Evolutionary conservation across 2,888 invertebrate genomes (phyloP), one percentile per base, ranked within the genome.

Genomic region (Sceliomorpha sp.): DNA sequence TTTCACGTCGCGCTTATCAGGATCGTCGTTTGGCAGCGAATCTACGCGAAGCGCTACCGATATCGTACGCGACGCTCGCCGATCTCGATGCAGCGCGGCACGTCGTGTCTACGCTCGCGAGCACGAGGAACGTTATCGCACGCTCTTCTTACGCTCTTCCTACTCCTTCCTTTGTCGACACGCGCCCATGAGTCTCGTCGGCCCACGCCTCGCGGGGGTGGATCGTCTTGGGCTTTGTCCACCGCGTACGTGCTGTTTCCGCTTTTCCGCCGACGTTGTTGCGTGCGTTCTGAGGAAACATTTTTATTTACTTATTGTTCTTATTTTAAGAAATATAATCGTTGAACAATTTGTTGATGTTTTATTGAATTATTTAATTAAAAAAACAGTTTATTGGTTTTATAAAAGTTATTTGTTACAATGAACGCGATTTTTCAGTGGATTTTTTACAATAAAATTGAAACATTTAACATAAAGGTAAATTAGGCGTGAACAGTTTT

Each of bases 91-190:
- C 59, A 29, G 45, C 36, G 45, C 51, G 45, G 36, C 48, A 45
- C 44, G 51, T 58, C 44, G 36, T n/a, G 55, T 53, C 56, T 50
- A 27, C 42, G 34, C 2, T 14, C 13, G 47, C 32, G 37, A 56
- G 20, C 39, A 77, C 77, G 79, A 77, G 73, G 5, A 77, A 73
- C 75, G 76, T 80, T 81, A 81, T 80, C 80, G 77, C 72, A 66
- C 73, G 73, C 60, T 73, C 74, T 72, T 58, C 75, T 77, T 62
- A 50, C 53, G 36, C 40, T 24, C 42, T 42, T 37, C 68, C 64
- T 62, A 63, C 59, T 63, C 63, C 20, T 37, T 70, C 76, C 75
- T 75, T 77, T 72, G 73, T 67, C 75, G 75, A 78, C 74, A 75
- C 79, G 75, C 73, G 79, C 47, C 73, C 74, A 68, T 73, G 77